Percentiles rank a stretch among this genome's conserved stretches.
Conservation (phyloP, 1,140 invertebrate species). For the Pachypsylla venusta region DNA sequence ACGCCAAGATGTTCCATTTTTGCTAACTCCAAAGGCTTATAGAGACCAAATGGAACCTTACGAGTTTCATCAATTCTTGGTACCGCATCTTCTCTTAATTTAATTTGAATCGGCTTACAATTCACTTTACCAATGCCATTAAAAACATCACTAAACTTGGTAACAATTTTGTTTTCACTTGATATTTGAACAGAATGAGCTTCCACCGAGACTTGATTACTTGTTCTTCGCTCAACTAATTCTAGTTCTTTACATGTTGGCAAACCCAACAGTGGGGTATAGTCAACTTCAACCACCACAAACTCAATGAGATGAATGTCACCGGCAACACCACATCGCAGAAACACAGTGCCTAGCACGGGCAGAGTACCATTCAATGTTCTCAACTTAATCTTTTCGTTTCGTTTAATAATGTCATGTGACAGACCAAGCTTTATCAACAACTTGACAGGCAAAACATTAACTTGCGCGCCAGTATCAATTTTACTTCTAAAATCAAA, state of each 20-base stretch:
- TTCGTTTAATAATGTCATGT: too few relatives aligned
- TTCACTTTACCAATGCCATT: conserved; percentile 16
- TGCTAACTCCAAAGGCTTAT: too few relatives aligned
- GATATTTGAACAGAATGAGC: conserved; percentile 13
- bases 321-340: neutral
- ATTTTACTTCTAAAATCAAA: neutral
- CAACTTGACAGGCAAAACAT: neutral
- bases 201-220: too few relatives aligned
- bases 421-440: too few relatives aligned
- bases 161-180: too few relatives aligned
- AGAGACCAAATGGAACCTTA: conserved; percentile 21
- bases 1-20: conserved; percentile 18
- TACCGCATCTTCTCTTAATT: conserved; percentile 16
- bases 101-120: conserved; percentile 12
- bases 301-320: conserved; percentile 5
- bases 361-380: conserved; percentile 26
- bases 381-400: conserved; percentile 21
- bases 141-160: conserved; percentile 18
- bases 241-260: conserved; percentile 13
- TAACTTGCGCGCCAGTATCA: neutral
- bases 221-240: conserved; percentile 5
- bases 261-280: conserved; percentile 8
- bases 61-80: conserved; percentile 18
- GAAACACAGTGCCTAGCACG: conserved; percentile 3
- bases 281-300: conserved; percentile 1